Base-by-base conservation (phyloP, 2,888 invertebrate species). In the Belgica antarctica region DNA sequence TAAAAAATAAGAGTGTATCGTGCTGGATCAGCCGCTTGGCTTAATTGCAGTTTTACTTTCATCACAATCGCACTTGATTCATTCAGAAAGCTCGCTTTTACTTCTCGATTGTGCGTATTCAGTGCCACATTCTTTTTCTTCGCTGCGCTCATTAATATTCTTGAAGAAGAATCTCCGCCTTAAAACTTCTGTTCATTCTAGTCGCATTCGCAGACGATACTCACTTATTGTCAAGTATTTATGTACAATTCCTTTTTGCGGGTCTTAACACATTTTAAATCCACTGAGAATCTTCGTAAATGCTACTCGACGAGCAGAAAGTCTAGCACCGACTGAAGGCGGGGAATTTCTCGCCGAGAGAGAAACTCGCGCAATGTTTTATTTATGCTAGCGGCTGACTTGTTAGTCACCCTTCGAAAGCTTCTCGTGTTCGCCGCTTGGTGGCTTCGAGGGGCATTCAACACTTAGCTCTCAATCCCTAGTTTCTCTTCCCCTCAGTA, bases 211-310 rank as follows among this genome's bases (percentile, higher is more conserved):
- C 22, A 7, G 12, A n/a, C 12, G 17, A 10, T 63, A 63, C 63
- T 63, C 63, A 63, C 63, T 63, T 63, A 63, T 63, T 63, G 63
- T 63, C 63, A 36, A 63, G 22, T n/a, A 7, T n/a, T 12, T 61
- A 2, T 63, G 31, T 5, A 22, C 36, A 63, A 41, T 36, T 41
- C 36, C 41, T 27, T 28, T 61, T 19, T 57, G 25, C 17, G 2
- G 22, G 4, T n/a, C 12, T 19, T 63, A 66, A 47, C 47, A 66
- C 65, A 66, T 66, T 47, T 28, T 41, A 24, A 27, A 61, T 52
- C 17, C 2, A 5, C 41, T 41, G 2, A 2, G 15, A 15, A 2
- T 2, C n/a, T 41, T 10, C 41, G n/a, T n/a, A n/a, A n/a, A n/a
- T 41, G 41, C 41, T 41, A 41, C 10, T 4, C 41, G 41, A 41